Percentiles rank a stretch among this genome's conserved stretches.
Evolutionary conservation across 2,888 invertebrate species (phyloP).

Genomic region (Dioctria linearis): DNA sequence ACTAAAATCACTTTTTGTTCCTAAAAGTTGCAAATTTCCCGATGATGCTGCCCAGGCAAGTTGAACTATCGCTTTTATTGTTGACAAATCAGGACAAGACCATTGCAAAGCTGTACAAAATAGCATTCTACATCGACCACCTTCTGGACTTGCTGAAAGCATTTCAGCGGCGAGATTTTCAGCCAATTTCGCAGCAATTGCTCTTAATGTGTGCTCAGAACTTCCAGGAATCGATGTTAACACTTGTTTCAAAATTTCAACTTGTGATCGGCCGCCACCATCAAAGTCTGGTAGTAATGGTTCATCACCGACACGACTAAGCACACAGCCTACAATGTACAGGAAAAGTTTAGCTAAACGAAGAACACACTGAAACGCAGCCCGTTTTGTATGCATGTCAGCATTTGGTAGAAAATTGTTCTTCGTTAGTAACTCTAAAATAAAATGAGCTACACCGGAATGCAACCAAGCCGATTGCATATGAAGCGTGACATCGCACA

Average conservation of each 20-base stretch:
- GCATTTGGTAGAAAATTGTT: conserved; percentile 87
- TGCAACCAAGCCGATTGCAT: conserved; percentile 77
- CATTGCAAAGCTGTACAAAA: conserved; percentile 76
- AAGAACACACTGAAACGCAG: conserved; percentile 89
- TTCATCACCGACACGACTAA: conserved; percentile 76
- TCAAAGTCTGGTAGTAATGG: conserved; percentile 72
- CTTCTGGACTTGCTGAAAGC: conserved; percentile 71
- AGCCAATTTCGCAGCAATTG: conserved; percentile 87
- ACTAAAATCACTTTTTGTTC: conserved; percentile 74
- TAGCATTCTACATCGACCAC: conserved; percentile 72
- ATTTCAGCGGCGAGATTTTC: conserved; percentile 84
- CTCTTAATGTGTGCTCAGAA: conserved; percentile 88
- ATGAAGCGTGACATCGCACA: conserved; percentile 78
- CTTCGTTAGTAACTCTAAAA: conserved; percentile 86
- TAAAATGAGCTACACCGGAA: conserved; percentile 76
- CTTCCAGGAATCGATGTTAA: conserved; percentile 84
- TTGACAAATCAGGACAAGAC: conserved; percentile 81
- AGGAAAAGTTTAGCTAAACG: conserved; percentile 91
- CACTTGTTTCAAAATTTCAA: conserved; percentile 84
- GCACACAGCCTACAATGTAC: conserved; percentile 87
- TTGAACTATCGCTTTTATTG: conserved; percentile 82
- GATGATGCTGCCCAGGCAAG: conserved; percentile 86
- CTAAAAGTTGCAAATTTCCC: conserved; percentile 79
- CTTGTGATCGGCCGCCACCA: conserved; percentile 71
- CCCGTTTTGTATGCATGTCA: conserved; percentile 82